A percentile compares a stretch with the other conserved stretches of the same genome.
Evolutionary conservation across 1,140 invertebrate genomes (phyloP).

Genomic region (Lucilia sericata): DNA sequence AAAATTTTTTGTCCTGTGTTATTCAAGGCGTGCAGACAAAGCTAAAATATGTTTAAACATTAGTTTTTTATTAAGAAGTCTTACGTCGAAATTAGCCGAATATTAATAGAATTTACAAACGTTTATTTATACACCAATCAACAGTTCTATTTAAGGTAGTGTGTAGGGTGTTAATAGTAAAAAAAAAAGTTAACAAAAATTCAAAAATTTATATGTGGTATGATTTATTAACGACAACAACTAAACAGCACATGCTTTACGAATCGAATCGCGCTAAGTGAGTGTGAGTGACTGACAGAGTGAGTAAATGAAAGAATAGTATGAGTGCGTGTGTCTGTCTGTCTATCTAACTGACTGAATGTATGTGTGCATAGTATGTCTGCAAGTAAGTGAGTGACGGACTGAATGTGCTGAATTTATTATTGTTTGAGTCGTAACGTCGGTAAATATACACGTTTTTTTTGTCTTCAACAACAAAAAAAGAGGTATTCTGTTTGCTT

Average conservation of each 20-base stretch:
- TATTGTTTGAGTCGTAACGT: neutral
- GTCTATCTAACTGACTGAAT: neutral
- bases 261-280: neutral
- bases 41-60: no score
- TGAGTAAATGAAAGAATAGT: neutral
- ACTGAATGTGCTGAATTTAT: no score
- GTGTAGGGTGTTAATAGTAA: neutral
- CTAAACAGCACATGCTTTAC: neutral
- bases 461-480: neutral
- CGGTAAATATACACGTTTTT: constrained; percentile 30
- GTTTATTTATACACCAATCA: no score
- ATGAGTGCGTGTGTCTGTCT: neutral
- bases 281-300: neutral
- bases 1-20: no score
- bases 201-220: constrained; percentile 1
- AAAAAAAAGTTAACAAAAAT: neutral
- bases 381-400: neutral
- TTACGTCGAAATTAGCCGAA: no score
- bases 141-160: no score
- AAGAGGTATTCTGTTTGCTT: constrained; percentile 28
- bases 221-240: constrained; percentile 17
- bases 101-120: no score
- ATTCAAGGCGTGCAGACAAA: no score
- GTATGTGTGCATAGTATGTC: neutral
- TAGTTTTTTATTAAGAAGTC: no score